Conservation (phyloP, 2,797 vertebrate genomes). For the Catharus ustulatus region DNA sequence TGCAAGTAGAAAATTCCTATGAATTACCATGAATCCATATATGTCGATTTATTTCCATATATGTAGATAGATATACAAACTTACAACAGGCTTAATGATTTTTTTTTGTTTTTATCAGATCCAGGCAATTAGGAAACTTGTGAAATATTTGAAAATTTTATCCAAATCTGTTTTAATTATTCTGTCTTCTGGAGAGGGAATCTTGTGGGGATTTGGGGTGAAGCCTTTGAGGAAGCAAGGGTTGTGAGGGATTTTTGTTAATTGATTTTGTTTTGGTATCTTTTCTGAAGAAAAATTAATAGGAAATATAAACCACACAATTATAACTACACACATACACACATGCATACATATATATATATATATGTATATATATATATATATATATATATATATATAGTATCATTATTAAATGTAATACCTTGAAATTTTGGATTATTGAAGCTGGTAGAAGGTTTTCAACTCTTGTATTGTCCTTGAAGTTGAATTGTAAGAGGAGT, state of each 20-base stretch:
- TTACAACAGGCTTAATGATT: not conserved
- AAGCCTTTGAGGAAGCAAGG: rapidly evolving
- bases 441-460: not conserved
- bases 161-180: not conserved
- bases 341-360: too few species aligned
- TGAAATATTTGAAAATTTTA: not conserved
- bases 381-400: too few species aligned
- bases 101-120: not conserved
- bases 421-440: not conserved
- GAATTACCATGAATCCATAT: not conserved
- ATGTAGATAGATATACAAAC: not conserved
- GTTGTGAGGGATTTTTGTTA: rapidly evolving
- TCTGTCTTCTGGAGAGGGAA: not conserved
- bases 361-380: too few species aligned
- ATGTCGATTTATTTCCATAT: not conserved
- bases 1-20: not conserved
- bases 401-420: not conserved
- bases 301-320: not conserved
- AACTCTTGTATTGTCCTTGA: not conserved
- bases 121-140: not conserved
- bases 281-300: not conserved
- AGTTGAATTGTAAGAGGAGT: not conserved
- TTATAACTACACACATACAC: too few species aligned
- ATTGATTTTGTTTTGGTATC: rapidly evolving
- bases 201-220: rapidly evolving